Conservation (phyloP, 2,888 invertebrate species). For the Notodonta ziczac region DNA sequence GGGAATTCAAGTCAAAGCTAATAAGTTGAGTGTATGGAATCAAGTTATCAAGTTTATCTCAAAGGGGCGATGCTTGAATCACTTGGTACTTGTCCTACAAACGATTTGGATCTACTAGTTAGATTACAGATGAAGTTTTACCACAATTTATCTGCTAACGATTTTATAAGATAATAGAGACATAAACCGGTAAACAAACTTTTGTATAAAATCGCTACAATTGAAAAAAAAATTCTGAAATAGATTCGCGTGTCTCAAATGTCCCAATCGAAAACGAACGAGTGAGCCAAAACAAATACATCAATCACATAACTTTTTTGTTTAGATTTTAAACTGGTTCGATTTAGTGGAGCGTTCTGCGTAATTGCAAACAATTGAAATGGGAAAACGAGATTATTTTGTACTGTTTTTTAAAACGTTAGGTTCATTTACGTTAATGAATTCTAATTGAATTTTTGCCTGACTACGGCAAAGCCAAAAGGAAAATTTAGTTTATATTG, state of each 20-base stretch:
- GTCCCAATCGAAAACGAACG: constrained; percentile 3
- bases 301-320: constrained; percentile 5
- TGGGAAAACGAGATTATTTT: constrained; percentile 2
- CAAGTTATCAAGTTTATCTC: constrained; percentile 42
- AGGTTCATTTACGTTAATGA: too few relatives aligned
- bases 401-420: neutral
- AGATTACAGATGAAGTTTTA: neutral
- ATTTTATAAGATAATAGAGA: too few relatives aligned
- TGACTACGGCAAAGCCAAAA: too few relatives aligned
- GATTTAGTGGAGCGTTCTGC: constrained; percentile 1
- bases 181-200: too few relatives aligned
- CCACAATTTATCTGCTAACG: too few relatives aligned
- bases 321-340: constrained; percentile 2
- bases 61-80: constrained; percentile 17
- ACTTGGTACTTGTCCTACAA: constrained; percentile 14
- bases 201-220: too few relatives aligned
- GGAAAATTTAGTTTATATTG: too few relatives aligned
- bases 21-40: constrained; percentile 44
- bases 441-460: too few relatives aligned
- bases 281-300: constrained; percentile 8
- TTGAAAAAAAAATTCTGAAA: neutral
- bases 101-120: neutral
- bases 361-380: constrained; percentile 6
- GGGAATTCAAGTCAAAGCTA: constrained; percentile 36
- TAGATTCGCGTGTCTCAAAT: constrained; percentile 1